Evolutionary conservation across 2,797 vertebrate genomes (phyloP).

Genomic region (Heteromormyrus szaboi): DNA sequence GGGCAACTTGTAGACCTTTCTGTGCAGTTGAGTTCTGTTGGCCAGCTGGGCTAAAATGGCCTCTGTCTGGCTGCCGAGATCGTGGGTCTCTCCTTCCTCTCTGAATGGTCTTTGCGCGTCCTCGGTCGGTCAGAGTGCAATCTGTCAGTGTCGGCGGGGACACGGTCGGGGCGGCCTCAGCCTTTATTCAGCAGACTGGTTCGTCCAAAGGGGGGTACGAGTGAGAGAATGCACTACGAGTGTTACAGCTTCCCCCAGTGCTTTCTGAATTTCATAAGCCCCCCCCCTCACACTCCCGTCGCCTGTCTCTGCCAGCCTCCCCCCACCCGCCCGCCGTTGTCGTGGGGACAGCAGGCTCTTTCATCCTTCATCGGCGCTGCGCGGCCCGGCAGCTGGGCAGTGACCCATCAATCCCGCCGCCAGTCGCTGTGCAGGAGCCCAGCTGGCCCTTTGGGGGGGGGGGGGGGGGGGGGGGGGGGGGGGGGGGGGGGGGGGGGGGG

Average conservation of each 20-base stretch:
- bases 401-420: background rate
- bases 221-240: background rate
- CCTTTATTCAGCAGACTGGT: background rate
- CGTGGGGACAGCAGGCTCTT: background rate
- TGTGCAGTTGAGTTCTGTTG: background rate
- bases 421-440: background rate
- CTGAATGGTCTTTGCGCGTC: background rate
- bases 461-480: too few species aligned
- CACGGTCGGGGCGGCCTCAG: too few species aligned
- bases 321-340: background rate
- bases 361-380: background rate
- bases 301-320: background rate
- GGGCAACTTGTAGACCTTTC: background rate
- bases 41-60: background rate
- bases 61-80: background rate
- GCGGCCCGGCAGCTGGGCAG: background rate
- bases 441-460: too few species aligned
- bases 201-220: background rate
- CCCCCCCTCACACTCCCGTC: background rate
- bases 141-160: background rate
- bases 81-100: background rate
- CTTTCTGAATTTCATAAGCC: background rate
- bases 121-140: background rate
- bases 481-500: too few species aligned
- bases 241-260: background rate